Evolutionary conservation across 1,140 invertebrate species (phyloP).

Genomic region (Lordiphosa mommai): DNA sequence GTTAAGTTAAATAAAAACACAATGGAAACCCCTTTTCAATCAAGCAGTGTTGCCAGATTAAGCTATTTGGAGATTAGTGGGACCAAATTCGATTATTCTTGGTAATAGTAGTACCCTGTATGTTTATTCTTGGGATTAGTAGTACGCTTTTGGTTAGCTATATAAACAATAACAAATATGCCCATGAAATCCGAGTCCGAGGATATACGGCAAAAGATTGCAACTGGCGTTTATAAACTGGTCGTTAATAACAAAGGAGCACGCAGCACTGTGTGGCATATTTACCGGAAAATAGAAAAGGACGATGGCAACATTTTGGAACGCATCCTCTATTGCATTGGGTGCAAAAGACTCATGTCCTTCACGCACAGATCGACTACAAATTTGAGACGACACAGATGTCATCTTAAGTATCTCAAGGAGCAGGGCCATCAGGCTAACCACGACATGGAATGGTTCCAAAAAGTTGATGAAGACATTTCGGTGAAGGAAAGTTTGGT

Average conservation of each 20-base stretch:
- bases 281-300: constrained; percentile 51
- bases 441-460: constrained; percentile 13
- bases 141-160: too few species aligned
- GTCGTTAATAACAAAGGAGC: constrained; percentile 44
- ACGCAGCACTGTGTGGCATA: constrained; percentile 56
- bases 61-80: too few species aligned
- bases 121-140: too few species aligned
- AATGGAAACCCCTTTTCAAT: too few species aligned
- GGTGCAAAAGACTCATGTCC: constrained; percentile 53
- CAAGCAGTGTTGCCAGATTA: too few species aligned
- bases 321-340: constrained; percentile 43
- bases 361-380: constrained; percentile 56
- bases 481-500: constrained; percentile 14
- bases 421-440: constrained; percentile 16
- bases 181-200: constrained; percentile 41
- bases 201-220: constrained; percentile 56
- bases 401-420: constrained; percentile 55
- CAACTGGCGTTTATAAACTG: constrained; percentile 48
- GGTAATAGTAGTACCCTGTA: too few species aligned
- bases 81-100: too few species aligned
- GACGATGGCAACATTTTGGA: constrained; percentile 54
- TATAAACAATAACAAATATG: constrained; percentile 42
- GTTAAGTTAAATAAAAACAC: constrained; percentile 1
- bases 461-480: constrained; percentile 27
- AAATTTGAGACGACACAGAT: constrained; percentile 51